Evolutionary conservation across 2,888 invertebrate species (phyloP).

Genomic region (Ectropis crepuscularia): DNA sequence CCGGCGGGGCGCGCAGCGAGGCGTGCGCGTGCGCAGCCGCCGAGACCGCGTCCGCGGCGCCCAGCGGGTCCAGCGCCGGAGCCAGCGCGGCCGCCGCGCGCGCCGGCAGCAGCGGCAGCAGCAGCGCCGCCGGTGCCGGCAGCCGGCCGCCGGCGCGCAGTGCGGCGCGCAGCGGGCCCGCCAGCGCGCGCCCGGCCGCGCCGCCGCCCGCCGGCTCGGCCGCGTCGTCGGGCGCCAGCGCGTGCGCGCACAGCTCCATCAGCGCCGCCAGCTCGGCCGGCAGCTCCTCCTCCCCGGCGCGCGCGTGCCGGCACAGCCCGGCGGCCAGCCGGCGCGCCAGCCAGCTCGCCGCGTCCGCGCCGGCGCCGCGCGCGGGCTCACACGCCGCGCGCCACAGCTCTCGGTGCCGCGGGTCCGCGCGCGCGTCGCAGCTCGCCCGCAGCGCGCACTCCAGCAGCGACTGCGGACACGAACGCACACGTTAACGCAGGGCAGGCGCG

Average conservation of each 20-base stretch:
- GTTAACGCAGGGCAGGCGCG: too few species aligned
- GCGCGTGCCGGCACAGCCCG: neutral
- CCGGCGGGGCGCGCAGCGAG: too few species aligned
- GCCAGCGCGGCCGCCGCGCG: too few species aligned
- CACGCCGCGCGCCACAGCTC: constrained; percentile 31
- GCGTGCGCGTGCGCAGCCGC: too few species aligned
- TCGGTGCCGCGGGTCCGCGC: constrained; percentile 12
- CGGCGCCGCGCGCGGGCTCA: neutral
- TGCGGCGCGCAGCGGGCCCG: constrained; percentile 11
- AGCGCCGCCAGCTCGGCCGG: neutral
- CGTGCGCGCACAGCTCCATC: constrained; percentile 3
- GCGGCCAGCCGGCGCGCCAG: neutral
- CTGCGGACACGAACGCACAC: constrained; percentile 12
- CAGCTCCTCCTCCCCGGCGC: neutral
- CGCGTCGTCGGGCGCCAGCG: neutral
- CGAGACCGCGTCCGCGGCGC: too few species aligned
- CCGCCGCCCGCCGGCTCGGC: neutral
- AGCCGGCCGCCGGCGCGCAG: constrained; percentile 7
- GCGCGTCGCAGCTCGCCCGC: constrained; percentile 22
- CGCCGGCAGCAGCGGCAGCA: constrained; percentile 18
- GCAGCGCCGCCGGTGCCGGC: constrained; percentile 14
- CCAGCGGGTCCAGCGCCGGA: too few species aligned
- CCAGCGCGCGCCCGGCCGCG: neutral
- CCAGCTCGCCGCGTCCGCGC: neutral
- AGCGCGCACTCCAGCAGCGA: constrained; percentile 29